These are phyloP conservation scores for Poeciliopsis infans DNA, from an alignment of 2,797 vertebrate species.

Conservation along the genomic window DNA sequence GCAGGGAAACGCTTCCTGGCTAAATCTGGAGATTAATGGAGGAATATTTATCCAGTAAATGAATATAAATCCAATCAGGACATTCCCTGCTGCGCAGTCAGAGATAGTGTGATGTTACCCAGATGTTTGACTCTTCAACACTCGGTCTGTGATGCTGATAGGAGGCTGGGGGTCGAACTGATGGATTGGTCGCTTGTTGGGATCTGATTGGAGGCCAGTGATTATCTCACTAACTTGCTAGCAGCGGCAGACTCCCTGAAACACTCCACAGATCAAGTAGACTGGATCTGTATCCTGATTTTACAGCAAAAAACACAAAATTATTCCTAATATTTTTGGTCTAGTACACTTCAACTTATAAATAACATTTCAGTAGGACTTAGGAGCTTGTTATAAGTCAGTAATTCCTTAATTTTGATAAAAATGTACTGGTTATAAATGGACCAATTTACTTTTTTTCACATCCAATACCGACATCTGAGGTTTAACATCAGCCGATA, in stretches of 20 bases:
- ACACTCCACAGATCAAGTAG: slow-evolving; percentile 10
- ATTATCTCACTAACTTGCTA: slow-evolving; percentile 64
- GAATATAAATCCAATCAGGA: slow-evolving; percentile 11
- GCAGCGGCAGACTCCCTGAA: slow-evolving; percentile 36
- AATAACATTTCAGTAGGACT: too few species aligned
- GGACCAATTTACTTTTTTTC: too few species aligned
- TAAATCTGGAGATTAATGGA: slow-evolving; percentile 9
- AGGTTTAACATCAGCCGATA: too few species aligned
- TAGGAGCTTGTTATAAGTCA: too few species aligned
- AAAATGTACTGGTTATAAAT: too few species aligned
- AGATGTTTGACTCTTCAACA: slow-evolving; percentile 66
- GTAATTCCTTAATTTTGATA: too few species aligned
- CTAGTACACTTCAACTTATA: too few species aligned
- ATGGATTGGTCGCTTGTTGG: slow-evolving; percentile 48
- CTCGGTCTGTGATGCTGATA: slow-evolving; percentile 52
- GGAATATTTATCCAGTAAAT: slow-evolving; percentile 11
- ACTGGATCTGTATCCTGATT: not conserved
- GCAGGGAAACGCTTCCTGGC: slow-evolving; percentile 23
- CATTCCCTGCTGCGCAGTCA: slow-evolving; percentile 18
- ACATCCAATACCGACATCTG: too few species aligned
- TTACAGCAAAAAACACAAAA: not conserved
- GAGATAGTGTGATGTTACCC: slow-evolving; percentile 42
- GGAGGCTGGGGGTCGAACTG: slow-evolving; percentile 47
- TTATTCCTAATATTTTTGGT: not conserved
- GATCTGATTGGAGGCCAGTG: slow-evolving; percentile 54